Percentiles rank a stretch among this genome's conserved stretches.
Evolutionary conservation across 2,113 vertebrate species (phyloP).

Genomic region (Muntiacus muntjak): DNA sequence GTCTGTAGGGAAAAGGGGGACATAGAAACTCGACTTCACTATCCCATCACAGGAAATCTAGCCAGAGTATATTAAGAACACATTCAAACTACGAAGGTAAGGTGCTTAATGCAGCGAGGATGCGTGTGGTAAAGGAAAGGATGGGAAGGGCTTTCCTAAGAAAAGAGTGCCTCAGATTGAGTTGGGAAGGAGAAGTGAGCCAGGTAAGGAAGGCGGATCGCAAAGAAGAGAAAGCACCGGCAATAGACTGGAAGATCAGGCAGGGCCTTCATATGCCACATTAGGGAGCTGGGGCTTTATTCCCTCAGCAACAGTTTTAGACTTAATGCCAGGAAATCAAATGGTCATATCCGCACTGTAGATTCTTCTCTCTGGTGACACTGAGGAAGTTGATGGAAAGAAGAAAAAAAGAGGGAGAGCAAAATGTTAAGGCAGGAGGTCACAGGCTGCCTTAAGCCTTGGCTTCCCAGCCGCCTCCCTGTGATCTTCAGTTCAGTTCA

Average conservation of each 20-base stretch:
- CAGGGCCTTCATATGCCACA: neutral
- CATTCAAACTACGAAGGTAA: neutral
- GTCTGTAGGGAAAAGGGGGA: neutral
- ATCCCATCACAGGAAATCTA: too few species aligned
- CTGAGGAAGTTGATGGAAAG: neutral
- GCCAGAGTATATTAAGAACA: neutral
- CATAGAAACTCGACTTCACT: neutral
- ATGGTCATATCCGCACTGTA: rapidly evolving
- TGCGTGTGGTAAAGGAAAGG: neutral
- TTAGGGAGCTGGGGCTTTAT: neutral
- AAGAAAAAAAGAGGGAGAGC: neutral
- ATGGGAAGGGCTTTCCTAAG: neutral
- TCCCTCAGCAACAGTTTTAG: neutral
- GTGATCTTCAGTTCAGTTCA: neutral
- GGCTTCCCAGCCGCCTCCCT: neutral
- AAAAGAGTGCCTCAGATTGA: neutral
- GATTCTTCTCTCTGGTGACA: neutral
- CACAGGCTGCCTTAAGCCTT: neutral
- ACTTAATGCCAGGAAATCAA: neutral
- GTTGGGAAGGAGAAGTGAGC: neutral
- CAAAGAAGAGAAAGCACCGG: neutral
- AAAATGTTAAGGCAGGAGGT: neutral
- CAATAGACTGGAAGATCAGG: neutral
- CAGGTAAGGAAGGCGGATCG: neutral
- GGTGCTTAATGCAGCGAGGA: neutral